Evolutionary conservation across 92 coral and sea anemone genomes (phyloP).

Genomic region (Porites evermanni): DNA sequence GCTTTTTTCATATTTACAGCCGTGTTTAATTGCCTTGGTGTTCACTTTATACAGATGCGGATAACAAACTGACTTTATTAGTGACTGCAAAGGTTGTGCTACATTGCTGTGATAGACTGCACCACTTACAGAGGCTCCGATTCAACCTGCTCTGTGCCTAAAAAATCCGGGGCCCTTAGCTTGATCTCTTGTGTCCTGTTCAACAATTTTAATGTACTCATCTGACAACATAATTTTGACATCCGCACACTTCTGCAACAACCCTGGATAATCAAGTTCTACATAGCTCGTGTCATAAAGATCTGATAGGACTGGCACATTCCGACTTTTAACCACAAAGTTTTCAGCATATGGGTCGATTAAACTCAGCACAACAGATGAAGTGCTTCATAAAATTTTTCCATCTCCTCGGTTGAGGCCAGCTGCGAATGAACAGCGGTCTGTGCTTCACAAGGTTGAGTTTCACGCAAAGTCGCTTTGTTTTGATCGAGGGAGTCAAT

Average conservation of each 20-base stretch:
- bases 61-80: slow-evolving; percentile 48
- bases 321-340: slow-evolving; percentile 6
- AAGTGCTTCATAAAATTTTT: too few species aligned
- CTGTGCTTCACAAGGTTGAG: background rate
- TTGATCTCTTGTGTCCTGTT: slow-evolving; percentile 42
- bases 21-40: slow-evolving; percentile 18
- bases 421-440: slow-evolving; percentile 6
- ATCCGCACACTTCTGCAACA: background rate
- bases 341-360: slow-evolving; percentile 7
- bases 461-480: slow-evolving; percentile 8
- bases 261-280: slow-evolving; percentile 12
- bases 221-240: background rate
- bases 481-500: slow-evolving; percentile 2
- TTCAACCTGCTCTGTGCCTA: slow-evolving; percentile 64
- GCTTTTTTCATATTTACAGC: slow-evolving; percentile 31
- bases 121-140: slow-evolving; percentile 42
- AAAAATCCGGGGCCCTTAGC: slow-evolving; percentile 54
- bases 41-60: slow-evolving; percentile 24
- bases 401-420: too few species aligned
- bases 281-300: background rate
- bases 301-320: slow-evolving; percentile 5
- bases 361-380: background rate
- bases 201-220: slow-evolving; percentile 27
- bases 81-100: slow-evolving; percentile 47
- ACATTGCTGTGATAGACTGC: slow-evolving; percentile 8